These are phyloP conservation scores for Tridacna crocea DNA, from an alignment of 2,888 invertebrate species.

Conservation along the genomic window DNA sequence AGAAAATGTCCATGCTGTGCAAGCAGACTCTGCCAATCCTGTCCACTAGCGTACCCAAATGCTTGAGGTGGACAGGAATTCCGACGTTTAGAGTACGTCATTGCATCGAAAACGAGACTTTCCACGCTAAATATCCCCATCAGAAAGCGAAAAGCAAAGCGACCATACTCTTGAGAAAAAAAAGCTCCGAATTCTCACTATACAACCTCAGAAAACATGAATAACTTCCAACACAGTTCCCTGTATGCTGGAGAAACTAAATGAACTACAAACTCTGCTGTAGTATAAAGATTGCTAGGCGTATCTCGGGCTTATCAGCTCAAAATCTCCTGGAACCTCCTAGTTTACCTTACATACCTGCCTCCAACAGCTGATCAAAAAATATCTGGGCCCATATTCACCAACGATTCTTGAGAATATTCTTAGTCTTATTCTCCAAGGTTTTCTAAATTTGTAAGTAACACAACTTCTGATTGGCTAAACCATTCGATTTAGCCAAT, in stretches of 20 bases:
- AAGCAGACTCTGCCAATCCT: conserved; percentile 59
- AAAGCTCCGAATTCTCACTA: neutral
- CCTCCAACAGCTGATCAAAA: neutral
- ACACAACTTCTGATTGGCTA: no score
- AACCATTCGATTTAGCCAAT: no score
- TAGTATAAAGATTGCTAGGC: conserved; percentile 19
- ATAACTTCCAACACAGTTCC: neutral
- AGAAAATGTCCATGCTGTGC: conserved; percentile 58
- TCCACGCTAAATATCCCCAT: conserved; percentile 69
- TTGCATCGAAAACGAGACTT: conserved; percentile 62
- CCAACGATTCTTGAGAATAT: no score
- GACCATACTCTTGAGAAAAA: neutral
- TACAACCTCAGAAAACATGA: conserved; percentile 14
- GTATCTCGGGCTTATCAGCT: conserved; percentile 26
- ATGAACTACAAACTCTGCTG: conserved; percentile 22
- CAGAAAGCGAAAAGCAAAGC: neutral
- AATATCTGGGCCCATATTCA: no score
- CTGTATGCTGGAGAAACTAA: conserved; percentile 11
- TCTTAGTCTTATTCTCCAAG: no score
- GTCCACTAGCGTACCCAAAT: conserved; percentile 58
- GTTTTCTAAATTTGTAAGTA: no score
- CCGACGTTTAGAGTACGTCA: conserved; percentile 60
- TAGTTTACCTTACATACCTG: neutral
- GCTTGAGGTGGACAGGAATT: conserved; percentile 64
- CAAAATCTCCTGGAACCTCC: conserved; percentile 20